Conservation (phyloP, 2,888 invertebrate genomes). For the Thysanoteuthis rhombus region DNA sequence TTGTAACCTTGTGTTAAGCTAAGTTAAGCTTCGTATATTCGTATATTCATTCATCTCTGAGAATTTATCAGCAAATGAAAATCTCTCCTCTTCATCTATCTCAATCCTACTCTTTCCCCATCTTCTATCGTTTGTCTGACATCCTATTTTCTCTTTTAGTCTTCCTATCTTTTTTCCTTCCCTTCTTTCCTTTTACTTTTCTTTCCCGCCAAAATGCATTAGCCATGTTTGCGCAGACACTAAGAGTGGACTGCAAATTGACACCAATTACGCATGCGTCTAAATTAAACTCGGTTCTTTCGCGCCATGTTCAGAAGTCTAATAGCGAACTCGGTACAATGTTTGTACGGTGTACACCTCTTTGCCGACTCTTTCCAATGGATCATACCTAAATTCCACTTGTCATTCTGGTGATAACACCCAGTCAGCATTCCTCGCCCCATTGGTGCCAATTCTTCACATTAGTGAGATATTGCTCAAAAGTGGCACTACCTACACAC, state of each 20-base stretch:
- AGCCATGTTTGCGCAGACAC: background rate
- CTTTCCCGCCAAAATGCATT: background rate
- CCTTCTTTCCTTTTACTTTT: background rate
- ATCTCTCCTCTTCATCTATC: no score
- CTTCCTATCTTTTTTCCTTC: background rate
- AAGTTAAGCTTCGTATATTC: no score
- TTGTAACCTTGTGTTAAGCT: no score
- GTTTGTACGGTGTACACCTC: no score
- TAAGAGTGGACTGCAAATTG: background rate
- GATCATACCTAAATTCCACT: background rate
- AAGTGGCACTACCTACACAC: background rate
- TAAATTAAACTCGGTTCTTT: background rate
- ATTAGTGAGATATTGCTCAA: background rate
- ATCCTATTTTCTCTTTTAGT: background rate
- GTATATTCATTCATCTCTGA: no score
- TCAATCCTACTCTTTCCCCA: background rate
- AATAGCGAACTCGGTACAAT: background rate
- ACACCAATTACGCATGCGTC: background rate
- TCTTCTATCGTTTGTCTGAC: background rate
- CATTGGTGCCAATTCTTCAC: background rate
- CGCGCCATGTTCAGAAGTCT: background rate
- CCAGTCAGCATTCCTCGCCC: background rate
- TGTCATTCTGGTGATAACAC: background rate
- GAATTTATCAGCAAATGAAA: no score
- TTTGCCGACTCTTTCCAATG: background rate